Conservation (phyloP, 2,797 vertebrate species). For the Sphaeramia orbicularis region DNA sequence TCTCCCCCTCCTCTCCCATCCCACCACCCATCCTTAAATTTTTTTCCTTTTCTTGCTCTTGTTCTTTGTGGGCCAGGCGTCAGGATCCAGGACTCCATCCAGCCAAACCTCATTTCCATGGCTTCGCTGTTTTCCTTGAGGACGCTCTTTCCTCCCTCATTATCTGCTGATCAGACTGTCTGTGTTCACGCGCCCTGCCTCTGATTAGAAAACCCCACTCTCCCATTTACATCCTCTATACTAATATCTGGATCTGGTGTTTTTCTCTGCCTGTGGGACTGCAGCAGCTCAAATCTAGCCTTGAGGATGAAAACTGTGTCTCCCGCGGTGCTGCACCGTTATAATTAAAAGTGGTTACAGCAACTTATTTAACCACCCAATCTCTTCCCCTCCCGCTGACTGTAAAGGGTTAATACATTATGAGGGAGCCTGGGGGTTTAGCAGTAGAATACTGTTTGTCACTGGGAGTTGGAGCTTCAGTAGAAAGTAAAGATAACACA, state of each 20-base stretch:
- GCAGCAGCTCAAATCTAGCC: slow-evolving; percentile 38
- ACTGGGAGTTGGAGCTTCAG: slow-evolving; percentile 23
- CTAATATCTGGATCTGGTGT: slow-evolving; percentile 47
- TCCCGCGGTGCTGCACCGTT: slow-evolving; percentile 30
- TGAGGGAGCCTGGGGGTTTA: slow-evolving; percentile 9
- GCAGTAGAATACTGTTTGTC: slow-evolving; percentile 10
- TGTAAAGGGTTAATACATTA: slow-evolving; percentile 30
- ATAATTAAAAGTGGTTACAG: slow-evolving; percentile 62
- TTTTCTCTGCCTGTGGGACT: slow-evolving; percentile 37
- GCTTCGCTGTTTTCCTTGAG: not conserved
- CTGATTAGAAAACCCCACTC: slow-evolving; percentile 39
- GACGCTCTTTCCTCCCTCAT: slow-evolving; percentile 2
- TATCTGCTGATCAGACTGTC: slow-evolving; percentile 18
- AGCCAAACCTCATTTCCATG: slow-evolving; percentile 1
- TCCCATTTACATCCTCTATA: slow-evolving; percentile 38
- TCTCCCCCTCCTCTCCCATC: not conserved
- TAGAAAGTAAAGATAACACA: slow-evolving; percentile 48
- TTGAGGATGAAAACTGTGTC: slow-evolving; percentile 43
- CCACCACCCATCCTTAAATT: slow-evolving; percentile 18
- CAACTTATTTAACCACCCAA: slow-evolving; percentile 28
- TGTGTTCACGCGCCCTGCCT: slow-evolving; percentile 7
- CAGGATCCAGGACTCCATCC: slow-evolving; percentile 9
- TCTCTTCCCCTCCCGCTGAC: not conserved
- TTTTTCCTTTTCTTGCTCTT: slow-evolving; percentile 7
- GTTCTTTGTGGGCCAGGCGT: not conserved